Evolutionary conservation across 2,888 invertebrate species (phyloP).

Genomic region (Gerosis bhagava): DNA sequence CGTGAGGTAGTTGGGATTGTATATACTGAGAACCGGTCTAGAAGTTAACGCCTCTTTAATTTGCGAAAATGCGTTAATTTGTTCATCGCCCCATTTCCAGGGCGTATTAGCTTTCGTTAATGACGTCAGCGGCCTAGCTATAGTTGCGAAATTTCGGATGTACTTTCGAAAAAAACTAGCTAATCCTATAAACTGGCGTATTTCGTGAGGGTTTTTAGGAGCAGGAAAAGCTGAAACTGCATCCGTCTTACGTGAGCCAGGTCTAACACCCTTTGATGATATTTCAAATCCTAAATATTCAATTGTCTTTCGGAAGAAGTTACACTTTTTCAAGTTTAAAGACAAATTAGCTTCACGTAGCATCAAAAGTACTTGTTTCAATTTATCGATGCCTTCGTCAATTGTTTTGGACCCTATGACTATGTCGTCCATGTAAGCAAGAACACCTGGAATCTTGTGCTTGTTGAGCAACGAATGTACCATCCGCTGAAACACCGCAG

Average conservation of each 20-base stretch:
- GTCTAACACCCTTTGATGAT: neutral
- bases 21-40: constrained; percentile 31
- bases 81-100: constrained; percentile 32
- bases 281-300: constrained; percentile 10
- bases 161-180: constrained; percentile 32
- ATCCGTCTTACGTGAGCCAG: neutral
- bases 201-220: neutral
- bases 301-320: constrained; percentile 4
- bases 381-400: neutral
- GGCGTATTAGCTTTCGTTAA: constrained; percentile 24
- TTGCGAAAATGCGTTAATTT: neutral
- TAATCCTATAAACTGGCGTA: constrained; percentile 1
- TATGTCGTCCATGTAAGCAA: no score
- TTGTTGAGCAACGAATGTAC: no score
- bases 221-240: constrained; percentile 1
- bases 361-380: neutral
- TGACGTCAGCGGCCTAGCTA: constrained; percentile 25
- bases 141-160: constrained; percentile 24
- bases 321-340: constrained; percentile 6
- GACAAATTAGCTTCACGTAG: neutral
- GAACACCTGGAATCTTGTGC: no score
- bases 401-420: no score
- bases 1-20: constrained; percentile 33
- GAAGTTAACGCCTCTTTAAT: constrained; percentile 8
- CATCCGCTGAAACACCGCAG: neutral